Percentiles rank a stretch among this genome's conserved stretches.
These are phyloP conservation scores for Datnioides undecimradiatus DNA, from an alignment of 2,113 vertebrate species.

Conservation along the genomic window DNA sequence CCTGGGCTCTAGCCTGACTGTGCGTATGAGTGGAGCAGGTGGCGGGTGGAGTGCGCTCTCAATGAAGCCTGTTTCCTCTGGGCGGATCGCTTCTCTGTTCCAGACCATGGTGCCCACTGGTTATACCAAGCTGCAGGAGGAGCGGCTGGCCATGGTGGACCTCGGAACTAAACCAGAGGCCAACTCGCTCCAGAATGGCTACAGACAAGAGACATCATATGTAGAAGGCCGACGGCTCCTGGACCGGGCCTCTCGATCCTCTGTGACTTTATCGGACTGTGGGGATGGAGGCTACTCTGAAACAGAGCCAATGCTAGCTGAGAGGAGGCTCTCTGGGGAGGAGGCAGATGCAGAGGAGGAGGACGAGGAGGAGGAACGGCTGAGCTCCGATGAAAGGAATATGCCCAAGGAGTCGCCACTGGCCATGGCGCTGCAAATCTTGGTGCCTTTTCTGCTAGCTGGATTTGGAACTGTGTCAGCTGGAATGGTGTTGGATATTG, in stretches of 20 bases:
- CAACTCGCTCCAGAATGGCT: conserved; percentile 83
- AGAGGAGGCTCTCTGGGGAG: conserved; percentile 76
- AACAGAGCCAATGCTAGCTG: conserved; percentile 89
- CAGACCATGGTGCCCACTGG: conserved; percentile 94
- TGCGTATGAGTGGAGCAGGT: conserved; percentile 81
- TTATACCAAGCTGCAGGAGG: conserved; percentile 93
- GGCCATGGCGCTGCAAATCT: conserved; percentile 93
- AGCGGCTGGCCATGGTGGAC: conserved; percentile 90
- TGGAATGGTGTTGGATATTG: conserved; percentile 97
- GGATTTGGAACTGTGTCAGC: conserved; percentile 97
- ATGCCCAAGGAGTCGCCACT: conserved; percentile 92
- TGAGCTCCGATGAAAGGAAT: conserved; percentile 37
- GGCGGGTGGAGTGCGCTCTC: conserved; percentile 87
- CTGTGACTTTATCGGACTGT: conserved; percentile 84
- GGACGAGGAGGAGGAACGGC: conserved; percentile 53
- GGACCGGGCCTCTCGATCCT: conserved; percentile 85
- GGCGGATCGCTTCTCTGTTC: conserved; percentile 88
- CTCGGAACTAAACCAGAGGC: conserved; percentile 86
- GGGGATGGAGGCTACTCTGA: conserved; percentile 86
- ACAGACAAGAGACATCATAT: conserved; percentile 85
- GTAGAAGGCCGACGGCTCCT: conserved; percentile 87
- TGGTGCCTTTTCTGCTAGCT: conserved; percentile 93
- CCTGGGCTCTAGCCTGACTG: conserved; percentile 82
- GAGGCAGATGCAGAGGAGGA: conserved; percentile 59
- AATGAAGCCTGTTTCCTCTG: conserved; percentile 86